These are phyloP conservation scores for Lasaia peninsularis DNA, from an alignment of 1,140 invertebrate species.

Conservation along the genomic window DNA sequence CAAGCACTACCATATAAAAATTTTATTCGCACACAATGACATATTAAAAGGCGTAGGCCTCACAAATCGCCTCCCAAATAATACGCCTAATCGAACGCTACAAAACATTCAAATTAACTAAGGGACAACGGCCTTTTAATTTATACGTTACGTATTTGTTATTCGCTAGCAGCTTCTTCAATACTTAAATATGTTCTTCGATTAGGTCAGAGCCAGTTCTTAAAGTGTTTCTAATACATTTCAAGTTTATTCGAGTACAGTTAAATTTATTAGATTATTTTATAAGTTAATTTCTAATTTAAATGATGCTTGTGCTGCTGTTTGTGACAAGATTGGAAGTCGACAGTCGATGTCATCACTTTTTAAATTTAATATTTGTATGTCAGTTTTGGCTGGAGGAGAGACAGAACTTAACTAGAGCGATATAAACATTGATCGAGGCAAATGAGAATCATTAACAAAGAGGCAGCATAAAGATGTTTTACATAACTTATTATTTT, in stretches of 20 bases:
- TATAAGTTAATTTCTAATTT: too few relatives aligned
- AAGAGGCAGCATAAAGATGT: too few relatives aligned
- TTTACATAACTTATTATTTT: too few relatives aligned
- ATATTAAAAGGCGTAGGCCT: constrained; percentile 7
- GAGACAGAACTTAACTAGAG: too few relatives aligned
- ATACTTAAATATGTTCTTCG: background rate
- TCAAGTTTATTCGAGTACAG: background rate
- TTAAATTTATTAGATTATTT: background rate
- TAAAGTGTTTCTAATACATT: background rate
- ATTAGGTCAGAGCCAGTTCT: background rate
- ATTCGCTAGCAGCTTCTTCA: background rate
- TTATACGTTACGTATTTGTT: constrained; percentile 3
- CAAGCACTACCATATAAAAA: background rate
- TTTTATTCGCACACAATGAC: constrained; percentile 8
- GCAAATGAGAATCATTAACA: too few relatives aligned
- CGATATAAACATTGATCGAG: too few relatives aligned
- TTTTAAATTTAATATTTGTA: too few relatives aligned
- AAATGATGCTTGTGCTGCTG: too few relatives aligned
- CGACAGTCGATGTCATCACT: too few relatives aligned
- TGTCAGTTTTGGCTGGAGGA: too few relatives aligned
- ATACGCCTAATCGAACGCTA: constrained; percentile 7
- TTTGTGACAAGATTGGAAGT: too few relatives aligned
- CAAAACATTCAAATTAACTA: constrained; percentile 9
- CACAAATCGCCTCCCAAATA: constrained; percentile 6
- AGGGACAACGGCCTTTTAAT: constrained; percentile 11